These are phyloP conservation scores for Donacobius atricapilla DNA, from an alignment of 2,113 vertebrate genomes.

Conservation along the genomic window DNA sequence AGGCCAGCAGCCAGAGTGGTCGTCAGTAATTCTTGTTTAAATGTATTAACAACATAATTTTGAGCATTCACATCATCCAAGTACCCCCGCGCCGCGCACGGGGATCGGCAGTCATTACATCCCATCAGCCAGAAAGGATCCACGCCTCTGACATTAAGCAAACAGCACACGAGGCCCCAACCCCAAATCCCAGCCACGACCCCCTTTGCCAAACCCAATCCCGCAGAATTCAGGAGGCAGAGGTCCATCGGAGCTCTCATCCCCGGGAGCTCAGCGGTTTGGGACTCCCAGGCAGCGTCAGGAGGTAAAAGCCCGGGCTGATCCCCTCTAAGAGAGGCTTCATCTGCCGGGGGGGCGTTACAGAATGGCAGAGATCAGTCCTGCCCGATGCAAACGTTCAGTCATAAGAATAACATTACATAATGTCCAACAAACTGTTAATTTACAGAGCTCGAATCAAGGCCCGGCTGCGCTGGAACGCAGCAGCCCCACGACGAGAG, in stretches of 20 bases:
- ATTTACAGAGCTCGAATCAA: not conserved
- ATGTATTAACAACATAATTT: not conserved
- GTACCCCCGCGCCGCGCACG: rapidly evolving
- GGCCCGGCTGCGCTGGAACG: rapidly evolving
- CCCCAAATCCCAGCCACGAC: not conserved
- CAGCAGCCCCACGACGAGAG: not conserved
- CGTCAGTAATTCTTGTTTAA: not conserved
- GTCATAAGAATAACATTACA: not conserved
- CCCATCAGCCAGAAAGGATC: not conserved
- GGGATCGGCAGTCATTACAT: not conserved
- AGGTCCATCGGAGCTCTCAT: not conserved
- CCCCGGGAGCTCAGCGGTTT: not conserved
- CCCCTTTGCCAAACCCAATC: not conserved
- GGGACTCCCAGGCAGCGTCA: not conserved
- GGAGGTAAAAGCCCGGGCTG: not conserved
- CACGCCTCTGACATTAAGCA: not conserved
- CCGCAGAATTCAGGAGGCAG: not conserved
- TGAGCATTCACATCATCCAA: not conserved
- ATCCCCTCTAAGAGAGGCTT: not conserved
- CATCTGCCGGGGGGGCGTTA: not conserved
- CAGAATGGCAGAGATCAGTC: not conserved
- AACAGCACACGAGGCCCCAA: not conserved
- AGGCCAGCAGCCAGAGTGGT: not conserved
- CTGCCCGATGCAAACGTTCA: not conserved
- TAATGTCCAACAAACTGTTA: not conserved